Evolutionary conservation across 1,140 invertebrate species (phyloP).

Genomic region (Eumeta japonica): DNA sequence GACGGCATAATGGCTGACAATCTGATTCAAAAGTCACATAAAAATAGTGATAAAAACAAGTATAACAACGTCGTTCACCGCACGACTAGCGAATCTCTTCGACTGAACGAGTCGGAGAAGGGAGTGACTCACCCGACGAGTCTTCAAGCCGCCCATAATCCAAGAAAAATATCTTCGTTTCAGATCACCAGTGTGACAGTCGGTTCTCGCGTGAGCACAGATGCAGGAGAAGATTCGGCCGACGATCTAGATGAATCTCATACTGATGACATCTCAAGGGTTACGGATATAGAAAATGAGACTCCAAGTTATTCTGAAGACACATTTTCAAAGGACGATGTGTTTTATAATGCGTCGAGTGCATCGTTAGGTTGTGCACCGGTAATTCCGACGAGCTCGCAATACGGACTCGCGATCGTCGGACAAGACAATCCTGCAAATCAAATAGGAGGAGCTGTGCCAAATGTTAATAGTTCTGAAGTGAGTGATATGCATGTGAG

Average conservation of each 20-base stretch:
- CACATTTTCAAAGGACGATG: constrained; percentile 78
- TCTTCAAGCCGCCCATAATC: constrained; percentile 55
- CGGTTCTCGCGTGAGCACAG: constrained; percentile 74
- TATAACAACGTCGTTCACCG: constrained; percentile 68
- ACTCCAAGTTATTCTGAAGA: constrained; percentile 83
- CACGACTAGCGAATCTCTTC: constrained; percentile 75
- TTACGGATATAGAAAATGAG: constrained; percentile 81
- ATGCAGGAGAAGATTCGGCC: constrained; percentile 87
- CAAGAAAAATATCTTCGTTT: constrained; percentile 85
- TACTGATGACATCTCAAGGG: constrained; percentile 80
- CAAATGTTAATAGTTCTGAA: constrained; percentile 53
- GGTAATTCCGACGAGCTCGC: constrained; percentile 80
- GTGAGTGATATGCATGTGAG: constrained; percentile 63
- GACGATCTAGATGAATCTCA: constrained; percentile 93
- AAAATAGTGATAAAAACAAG: constrained; percentile 60
- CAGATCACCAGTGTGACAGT: constrained; percentile 87
- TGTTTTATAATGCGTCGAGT: constrained; percentile 75
- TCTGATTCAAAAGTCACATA: constrained; percentile 60
- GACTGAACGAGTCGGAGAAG: constrained; percentile 64
- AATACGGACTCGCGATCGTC: constrained; percentile 80
- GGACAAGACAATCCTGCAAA: constrained; percentile 54
- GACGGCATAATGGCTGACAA: constrained; percentile 60
- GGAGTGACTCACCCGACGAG: constrained; percentile 54
- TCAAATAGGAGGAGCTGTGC: constrained; percentile 48
- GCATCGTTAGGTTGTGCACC: constrained; percentile 73